phyloP scores from a whole-genome alignment of 2,113 vertebrate species.

The Lepus europaeus region DNA sequence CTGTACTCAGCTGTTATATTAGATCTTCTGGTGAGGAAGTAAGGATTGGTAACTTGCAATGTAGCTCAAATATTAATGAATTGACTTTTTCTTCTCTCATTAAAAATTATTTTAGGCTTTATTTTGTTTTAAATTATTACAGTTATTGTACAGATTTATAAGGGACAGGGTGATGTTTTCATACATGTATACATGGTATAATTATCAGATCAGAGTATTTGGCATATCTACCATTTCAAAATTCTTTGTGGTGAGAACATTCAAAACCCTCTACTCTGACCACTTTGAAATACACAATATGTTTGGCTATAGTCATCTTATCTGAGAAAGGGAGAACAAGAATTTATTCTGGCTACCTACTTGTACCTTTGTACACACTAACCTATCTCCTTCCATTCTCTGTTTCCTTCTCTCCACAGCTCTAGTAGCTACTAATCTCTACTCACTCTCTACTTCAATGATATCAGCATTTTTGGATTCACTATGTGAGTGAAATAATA shows the following conservation, averaged over 20 bases:
- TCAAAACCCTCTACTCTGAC: background rate
- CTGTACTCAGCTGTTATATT: constrained; percentile 36
- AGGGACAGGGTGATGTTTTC: background rate
- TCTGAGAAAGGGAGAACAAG: background rate
- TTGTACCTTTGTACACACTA: background rate
- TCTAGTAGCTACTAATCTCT: background rate
- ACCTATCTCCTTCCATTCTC: background rate
- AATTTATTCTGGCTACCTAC: background rate
- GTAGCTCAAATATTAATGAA: constrained; percentile 8
- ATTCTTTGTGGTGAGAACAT: background rate
- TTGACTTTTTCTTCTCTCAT: background rate
- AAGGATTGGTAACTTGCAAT: background rate
- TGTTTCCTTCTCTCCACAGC: too few relatives aligned
- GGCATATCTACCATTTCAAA: background rate
- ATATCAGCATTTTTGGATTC: background rate
- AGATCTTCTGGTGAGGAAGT: constrained; percentile 17
- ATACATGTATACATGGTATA: background rate
- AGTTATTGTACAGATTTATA: background rate
- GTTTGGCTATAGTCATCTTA: background rate
- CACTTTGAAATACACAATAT: background rate
- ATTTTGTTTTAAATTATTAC: background rate
- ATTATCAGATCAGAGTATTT: background rate
- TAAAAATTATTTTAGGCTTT: background rate
- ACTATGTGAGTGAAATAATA: background rate
- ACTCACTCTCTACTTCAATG: background rate